Conservation (phyloP, 2,797 vertebrate species). For the Holocentrus rufus region DNA sequence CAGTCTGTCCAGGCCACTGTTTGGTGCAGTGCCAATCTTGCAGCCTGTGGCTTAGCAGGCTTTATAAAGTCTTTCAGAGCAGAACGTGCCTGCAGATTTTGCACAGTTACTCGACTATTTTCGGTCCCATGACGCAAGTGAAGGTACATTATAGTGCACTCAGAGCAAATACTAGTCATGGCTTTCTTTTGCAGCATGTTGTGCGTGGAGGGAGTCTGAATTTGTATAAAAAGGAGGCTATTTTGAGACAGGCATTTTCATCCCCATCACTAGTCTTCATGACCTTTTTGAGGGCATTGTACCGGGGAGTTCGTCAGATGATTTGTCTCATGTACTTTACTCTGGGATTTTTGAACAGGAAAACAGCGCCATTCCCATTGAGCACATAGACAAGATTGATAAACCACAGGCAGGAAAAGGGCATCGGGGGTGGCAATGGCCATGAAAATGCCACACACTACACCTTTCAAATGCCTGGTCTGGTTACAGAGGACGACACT, state of each 20-base stretch:
- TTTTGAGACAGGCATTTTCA: not conserved
- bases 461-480: not conserved
- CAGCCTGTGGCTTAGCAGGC: too few species aligned
- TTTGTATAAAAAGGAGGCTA: not conserved
- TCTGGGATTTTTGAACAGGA: constrained; percentile 36
- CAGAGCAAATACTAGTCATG: not conserved
- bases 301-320: constrained; percentile 41
- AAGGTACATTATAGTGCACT: too few species aligned
- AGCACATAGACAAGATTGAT: constrained; percentile 28
- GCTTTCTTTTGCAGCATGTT: not conserved
- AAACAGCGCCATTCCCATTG: constrained; percentile 21
- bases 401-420: constrained; percentile 26
- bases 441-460: constrained; percentile 40
- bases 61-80: too few species aligned
- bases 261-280: not conserved
- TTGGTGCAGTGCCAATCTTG: too few species aligned
- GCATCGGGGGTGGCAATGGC: constrained; percentile 14
- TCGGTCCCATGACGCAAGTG: too few species aligned
- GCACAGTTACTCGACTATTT: too few species aligned
- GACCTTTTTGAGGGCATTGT: constrained; percentile 47
- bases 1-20: too few species aligned
- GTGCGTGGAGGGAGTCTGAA: not conserved
- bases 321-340: constrained; percentile 36
- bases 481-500: too few species aligned
- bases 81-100: too few species aligned